Evolutionary conservation across 2,888 invertebrate species (phyloP), one percentile per base, ranked within the genome.

Genomic region (Eilema sororculum): DNA sequence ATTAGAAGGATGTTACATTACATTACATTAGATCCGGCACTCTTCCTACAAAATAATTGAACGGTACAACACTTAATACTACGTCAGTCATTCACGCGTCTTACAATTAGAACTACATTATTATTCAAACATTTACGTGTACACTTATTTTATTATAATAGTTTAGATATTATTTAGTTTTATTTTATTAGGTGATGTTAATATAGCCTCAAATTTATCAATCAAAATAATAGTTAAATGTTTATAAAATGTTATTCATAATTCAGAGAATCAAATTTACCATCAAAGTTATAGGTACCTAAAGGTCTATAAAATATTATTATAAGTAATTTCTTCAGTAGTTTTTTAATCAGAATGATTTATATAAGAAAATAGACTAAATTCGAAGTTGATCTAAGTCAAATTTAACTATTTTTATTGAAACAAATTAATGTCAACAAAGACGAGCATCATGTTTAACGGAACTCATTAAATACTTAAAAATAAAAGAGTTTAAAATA

Each of bases 51-150:
- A 75, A 82, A 79, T 81, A 80, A 80, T 82, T 76, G 75, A 80
- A 83, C 80, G 78, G 74, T 78, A 71, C 70, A 82, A 82, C 80
- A 74, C 82, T 82, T 82, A 78, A 0, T 61, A 20, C 78, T 81
- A 82, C 75, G 73, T 84, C 85, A 85, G 85, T 84, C 82, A 84
- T 82, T 79, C 83, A 81, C 85, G 60, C 56, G 25, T 56, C 77
- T 79, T 67, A 78, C 69, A 73, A 58, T 33, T 46, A 52, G 9
- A 33, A 46, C 37, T 65, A 72, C 64, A 25, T 10, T 52, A 52
- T 30, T 60, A 67, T 66, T 58, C 3, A 30, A 22, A 3, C 46
- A 60, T 41, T 24, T 13, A 67, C 59, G 25, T 10, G 16, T 10
- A 60, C 8, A 22, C 10, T 13, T 22, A 33, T n/a, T n/a, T n/a